Base-by-base conservation (phyloP, 2,888 invertebrate genomes). In the Melinaea menophilus region DNA sequence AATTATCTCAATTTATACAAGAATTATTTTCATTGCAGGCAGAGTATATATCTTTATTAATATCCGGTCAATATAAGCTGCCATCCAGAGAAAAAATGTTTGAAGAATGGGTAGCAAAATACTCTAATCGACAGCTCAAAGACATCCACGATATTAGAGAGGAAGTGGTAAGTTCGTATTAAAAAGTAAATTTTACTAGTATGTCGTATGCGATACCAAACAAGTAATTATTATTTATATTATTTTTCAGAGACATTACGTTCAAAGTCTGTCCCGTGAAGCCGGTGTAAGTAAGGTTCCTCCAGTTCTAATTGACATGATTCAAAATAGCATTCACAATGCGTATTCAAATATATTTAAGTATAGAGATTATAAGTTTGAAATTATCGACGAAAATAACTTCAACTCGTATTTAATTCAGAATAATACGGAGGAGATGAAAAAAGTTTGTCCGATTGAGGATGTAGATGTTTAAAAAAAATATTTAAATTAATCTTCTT, bases 11-110 rank as follows among this genome's bases (percentile, higher is more conserved):
- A 41, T 41, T 9, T 9, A 41, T 9, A 41, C 7, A 7, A 41
- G 13, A 9, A 2, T 2, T 9, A 33, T 58, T 46, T 60, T 31
- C 59, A 22, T 63, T 80, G 41, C 81, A 95, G 93, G 92, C 93
- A 1, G 86, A 92, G 65, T 95, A 94, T 75, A 93, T 92, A 71
- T 85, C 95, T 55, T 91, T 92, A 2, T 75, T 92, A 22, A 86
- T 95, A 5, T 91, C 92, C 31, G 94, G 93, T 0, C 87, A 87
- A 37, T 86, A 93, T 71, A 71, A 79, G 51, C 80, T 96, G 41
- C 96, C 96, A 0, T 76, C 92, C 0, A 91, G 87, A 65, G 92
- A 92, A 9, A 88, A 90, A 58, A 96, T 96, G 96, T 74, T 93
- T 66, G 83, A 79, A 65, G 90, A 91, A 46, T 90, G 89, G 88